Base-by-base conservation (phyloP, 2,888 invertebrate species). In the Resseliella maxima region DNA sequence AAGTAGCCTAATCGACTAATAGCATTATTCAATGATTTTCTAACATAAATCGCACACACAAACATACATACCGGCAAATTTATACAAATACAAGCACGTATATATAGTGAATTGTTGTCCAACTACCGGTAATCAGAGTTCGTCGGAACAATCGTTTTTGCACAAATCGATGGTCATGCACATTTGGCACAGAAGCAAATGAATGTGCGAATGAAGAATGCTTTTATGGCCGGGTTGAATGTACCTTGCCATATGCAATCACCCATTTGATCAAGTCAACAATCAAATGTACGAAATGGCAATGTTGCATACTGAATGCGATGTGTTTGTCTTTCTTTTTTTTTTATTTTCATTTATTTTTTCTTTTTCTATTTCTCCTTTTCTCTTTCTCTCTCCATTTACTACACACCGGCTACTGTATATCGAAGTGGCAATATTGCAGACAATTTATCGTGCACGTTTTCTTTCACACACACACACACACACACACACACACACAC, bases 211-310 rank as follows among this genome's bases (percentile, higher is more conserved):
- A 72, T 18, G n/a, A 72, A 31, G 72, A 72, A 72, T 72, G 31
- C 72, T 31, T 72, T 72, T 31, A 41, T 41, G 41, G 72, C 15
- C 72, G 72, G 31, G 72, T 72, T 72, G 72, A 72, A 72, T 72
- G 72, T 72, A 72, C 72, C 72, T 72, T 72, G 72, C 72, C 31
- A 72, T 72, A 72, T 35, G 72, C 72, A 72, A 72, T 72, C 72
- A 72, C 72, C 72, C 31, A 72, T 72, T 72, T 72, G 72, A 72
- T 72, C 72, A 31, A 72, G 72, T 3, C 27, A 31, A 72, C 72
- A 5, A 12, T 12, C 35, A 27, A 27, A 31, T 15, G 72, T 5
- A 31, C 72, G 31, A 72, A 72, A 31, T 72, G 72, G 31, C 72
- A 72, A 31, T 72, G 72, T 72, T 72, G 31, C 31, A 59, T 59